phyloP scores from a whole-genome alignment of 2,113 vertebrate species.

The Thamnophis sirtalis region DNA sequence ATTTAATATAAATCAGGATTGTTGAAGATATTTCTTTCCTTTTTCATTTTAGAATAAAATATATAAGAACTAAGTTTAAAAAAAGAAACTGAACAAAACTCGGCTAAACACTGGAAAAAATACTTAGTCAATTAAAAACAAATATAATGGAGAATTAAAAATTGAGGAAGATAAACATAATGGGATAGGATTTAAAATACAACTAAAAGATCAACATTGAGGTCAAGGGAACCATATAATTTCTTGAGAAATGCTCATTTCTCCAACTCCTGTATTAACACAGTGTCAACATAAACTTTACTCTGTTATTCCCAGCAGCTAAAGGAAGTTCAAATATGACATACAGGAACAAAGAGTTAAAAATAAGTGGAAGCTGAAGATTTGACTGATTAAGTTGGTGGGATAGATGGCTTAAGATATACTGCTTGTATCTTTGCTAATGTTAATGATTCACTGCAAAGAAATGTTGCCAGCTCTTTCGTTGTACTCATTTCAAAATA shows the following conservation, averaged over 20 bases:
- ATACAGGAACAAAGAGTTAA: neutral
- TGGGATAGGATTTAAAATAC: neutral
- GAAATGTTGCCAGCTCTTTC: neutral
- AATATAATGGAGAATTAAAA: neutral
- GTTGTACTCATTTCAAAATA: neutral
- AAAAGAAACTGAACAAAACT: neutral
- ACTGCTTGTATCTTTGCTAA: neutral
- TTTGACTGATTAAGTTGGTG: neutral
- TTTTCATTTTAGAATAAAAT: neutral
- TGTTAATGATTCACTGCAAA: neutral
- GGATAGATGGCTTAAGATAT: neutral
- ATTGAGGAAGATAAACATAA: neutral
- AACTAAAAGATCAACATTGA: neutral
- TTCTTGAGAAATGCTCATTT: neutral
- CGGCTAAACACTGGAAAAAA: neutral
- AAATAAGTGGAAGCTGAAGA: neutral
- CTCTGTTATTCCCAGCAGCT: neutral
- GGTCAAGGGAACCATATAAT: neutral
- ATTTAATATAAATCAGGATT: neutral
- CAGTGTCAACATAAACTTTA: neutral
- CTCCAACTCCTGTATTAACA: neutral
- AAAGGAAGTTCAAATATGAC: neutral
- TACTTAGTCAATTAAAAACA: neutral
- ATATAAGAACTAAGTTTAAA: neutral
- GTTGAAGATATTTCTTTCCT: neutral